Evolutionary conservation across 2,888 invertebrate species (phyloP).

Genomic region (Rutpela maculata): DNA sequence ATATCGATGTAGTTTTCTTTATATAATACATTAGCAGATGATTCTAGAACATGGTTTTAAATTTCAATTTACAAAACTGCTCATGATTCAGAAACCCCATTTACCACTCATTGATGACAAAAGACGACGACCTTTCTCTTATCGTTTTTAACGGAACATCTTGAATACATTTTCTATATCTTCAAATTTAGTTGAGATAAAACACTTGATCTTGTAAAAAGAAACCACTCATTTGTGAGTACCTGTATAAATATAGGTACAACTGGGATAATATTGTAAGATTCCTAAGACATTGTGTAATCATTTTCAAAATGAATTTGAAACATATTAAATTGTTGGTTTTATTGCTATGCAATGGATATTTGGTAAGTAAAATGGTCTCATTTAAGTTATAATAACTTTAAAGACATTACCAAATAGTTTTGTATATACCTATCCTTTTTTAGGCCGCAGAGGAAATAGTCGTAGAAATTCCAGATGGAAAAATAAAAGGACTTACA

Average conservation of each 20-base stretch:
- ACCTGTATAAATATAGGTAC: not conserved
- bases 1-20: no score
- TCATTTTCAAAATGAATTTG: not conserved
- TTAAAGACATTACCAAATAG: no score
- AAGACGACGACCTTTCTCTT: not conserved
- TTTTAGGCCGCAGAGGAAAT: constrained; percentile 31
- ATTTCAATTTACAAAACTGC: no score
- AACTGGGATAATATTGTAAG: not conserved
- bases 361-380: not conserved
- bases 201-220: not conserved
- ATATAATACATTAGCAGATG: no score
- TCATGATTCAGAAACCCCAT: no score
- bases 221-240: not conserved
- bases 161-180: not conserved
- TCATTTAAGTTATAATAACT: no score
- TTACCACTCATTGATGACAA: no score
- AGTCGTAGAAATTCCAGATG: constrained; percentile 43
- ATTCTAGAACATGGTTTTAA: no score
- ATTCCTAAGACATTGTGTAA: not conserved
- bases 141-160: not conserved
- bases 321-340: not conserved
- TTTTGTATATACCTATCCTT: not conserved
- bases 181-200: not conserved
- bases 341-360: not conserved
- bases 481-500: constrained; percentile 44